These are phyloP conservation scores for Sebastes melanostomus DNA, from an alignment of 2,797 vertebrate genomes.

Conservation along the genomic window DNA sequence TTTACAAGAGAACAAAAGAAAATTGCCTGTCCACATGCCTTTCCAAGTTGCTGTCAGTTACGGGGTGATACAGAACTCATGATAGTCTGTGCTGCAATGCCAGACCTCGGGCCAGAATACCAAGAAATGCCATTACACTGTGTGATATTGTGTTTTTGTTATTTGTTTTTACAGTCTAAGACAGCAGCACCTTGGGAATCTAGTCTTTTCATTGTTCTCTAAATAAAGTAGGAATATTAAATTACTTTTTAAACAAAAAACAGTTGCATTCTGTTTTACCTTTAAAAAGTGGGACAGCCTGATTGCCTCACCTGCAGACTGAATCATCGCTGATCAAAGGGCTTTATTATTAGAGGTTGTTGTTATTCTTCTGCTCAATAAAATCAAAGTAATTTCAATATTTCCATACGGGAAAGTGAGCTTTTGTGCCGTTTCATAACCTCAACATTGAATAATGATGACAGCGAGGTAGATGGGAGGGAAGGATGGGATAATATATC, in stretches of 20 bases:
- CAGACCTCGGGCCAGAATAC: background rate
- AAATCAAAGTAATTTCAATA: conserved; percentile 17
- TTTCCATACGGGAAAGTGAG: background rate
- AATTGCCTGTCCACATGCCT: conserved; percentile 51
- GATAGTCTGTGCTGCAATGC: conserved; percentile 3
- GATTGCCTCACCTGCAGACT: conserved; percentile 37
- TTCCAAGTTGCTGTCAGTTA: conserved; percentile 56
- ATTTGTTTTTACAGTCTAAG: background rate
- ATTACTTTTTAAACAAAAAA: conserved; percentile 14
- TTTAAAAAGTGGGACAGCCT: conserved; percentile 30
- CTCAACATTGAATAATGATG: background rate
- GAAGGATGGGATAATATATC: background rate
- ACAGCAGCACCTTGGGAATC: background rate
- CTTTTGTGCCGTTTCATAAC: background rate
- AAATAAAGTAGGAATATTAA: conserved; percentile 32
- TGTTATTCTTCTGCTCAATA: conserved; percentile 15
- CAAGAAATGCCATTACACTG: background rate
- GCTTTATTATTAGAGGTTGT: conserved; percentile 20
- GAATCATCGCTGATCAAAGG: conserved; percentile 57
- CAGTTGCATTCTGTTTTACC: background rate
- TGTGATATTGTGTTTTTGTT: background rate
- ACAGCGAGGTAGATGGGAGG: background rate
- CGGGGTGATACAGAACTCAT: conserved; percentile 2
- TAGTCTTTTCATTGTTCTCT: conserved; percentile 13
- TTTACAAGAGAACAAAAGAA: conserved; percentile 63